Conservation (phyloP, 2,797 vertebrate genomes). For the Choloepus didactylus region DNA sequence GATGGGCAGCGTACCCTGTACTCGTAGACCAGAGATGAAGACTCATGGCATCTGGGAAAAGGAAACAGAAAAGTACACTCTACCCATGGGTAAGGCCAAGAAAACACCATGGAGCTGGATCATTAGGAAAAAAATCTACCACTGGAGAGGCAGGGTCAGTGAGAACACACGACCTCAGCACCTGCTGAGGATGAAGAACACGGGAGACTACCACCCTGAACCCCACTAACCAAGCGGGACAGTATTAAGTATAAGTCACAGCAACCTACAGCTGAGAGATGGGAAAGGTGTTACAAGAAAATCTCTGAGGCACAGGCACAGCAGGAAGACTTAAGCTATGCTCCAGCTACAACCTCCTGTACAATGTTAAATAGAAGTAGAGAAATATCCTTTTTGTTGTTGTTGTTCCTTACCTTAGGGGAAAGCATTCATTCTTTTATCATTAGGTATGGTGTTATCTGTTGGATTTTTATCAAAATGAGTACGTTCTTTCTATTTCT, state of each 20-base stretch:
- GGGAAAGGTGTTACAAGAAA: background rate
- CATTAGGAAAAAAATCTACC: background rate
- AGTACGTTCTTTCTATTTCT: too few relatives aligned
- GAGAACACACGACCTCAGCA: background rate
- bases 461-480: too few relatives aligned
- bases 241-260: too few relatives aligned
- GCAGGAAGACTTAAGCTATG: background rate
- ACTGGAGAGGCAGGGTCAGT: background rate
- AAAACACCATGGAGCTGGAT: background rate
- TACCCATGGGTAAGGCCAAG: background rate
- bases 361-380: too few relatives aligned
- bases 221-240: background rate
- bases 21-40: background rate
- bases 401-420: too few relatives aligned
- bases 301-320: background rate
- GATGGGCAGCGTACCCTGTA: background rate
- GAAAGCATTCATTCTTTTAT: too few relatives aligned
- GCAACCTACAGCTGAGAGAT: background rate
- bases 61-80: background rate
- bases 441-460: too few relatives aligned
- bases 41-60: background rate
- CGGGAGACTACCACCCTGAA: background rate
- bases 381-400: too few relatives aligned
- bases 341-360: too few relatives aligned
- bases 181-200: background rate